Base-by-base conservation (phyloP, 2,797 vertebrate species). In the Tenualosa thibaudeaui region DNA sequence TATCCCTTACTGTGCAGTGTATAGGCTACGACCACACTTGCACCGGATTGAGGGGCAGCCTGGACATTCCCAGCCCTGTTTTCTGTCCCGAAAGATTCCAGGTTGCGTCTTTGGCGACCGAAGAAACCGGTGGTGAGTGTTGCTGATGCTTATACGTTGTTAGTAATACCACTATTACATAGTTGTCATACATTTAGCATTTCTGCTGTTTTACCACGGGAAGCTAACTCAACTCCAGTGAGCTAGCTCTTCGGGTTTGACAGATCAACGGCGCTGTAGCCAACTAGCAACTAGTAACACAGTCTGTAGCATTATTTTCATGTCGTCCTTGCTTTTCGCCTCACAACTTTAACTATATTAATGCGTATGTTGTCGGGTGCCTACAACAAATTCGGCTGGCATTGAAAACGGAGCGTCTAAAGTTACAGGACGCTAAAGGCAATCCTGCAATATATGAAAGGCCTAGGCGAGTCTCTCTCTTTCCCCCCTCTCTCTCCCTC, bases 81-180 rank as follows among this genome's bases (percentile, higher is more conserved):
- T 89, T 87, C 88, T 87, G 2, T 40, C 53, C 84, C 81, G 12
- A 24, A 87, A 85, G 89, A 89, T 65, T 43, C 58, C 60, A 2
- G 17, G 83, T 82, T 88, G 84, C 15, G 88, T 82, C 86, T 83
- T 24, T 50, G 56, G 87, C 87, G 86, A 88, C 90, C 83, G 86
- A 87, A 84, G 81, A 83, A 82, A 40, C 62, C 84, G 51, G 87
- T 87, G 93, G 95, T 95, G 84, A 94, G 94, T 93, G 87, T 86
- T 15, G 75, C 19, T 81, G 8, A 83, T 9, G 26, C 84, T 56
- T 60, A 78, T 60, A 81, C 62, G 68, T 56, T 8, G 62, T 17
- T 83, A 24, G 87, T 85, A 82, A 71, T 84, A 84, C 50, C 46
- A 19, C 31, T 31, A 22, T 71, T 26, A 54, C 26, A 78, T 53